These are phyloP conservation scores for Tipula unca DNA, from an alignment of 2,888 invertebrate species.

Conservation along the genomic window DNA sequence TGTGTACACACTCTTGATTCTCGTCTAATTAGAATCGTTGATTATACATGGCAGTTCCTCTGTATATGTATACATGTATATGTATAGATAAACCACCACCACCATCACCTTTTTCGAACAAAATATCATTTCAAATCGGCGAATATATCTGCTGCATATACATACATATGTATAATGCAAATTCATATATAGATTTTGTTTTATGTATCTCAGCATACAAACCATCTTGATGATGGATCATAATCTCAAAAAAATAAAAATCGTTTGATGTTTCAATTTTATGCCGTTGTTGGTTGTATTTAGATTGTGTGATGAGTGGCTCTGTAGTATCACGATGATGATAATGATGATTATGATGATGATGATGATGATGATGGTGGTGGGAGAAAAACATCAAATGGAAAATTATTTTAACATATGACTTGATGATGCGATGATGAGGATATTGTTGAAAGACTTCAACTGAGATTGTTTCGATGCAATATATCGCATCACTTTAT, in stretches of 20 bases:
- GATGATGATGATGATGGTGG: not conserved
- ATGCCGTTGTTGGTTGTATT: not conserved
- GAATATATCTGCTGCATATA: not conserved
- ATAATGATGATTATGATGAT: not conserved
- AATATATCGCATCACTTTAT: not conserved
- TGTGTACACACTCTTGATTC: not conserved
- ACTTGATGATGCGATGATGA: not conserved
- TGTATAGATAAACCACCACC: not conserved
- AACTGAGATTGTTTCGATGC: conserved; percentile 1
- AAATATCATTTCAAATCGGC: not conserved
- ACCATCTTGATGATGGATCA: not conserved
- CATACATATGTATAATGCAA: not conserved
- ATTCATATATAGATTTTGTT: not conserved
- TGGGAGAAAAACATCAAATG: not conserved
- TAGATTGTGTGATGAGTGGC: not conserved
- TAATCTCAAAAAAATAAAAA: not conserved
- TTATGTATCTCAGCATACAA: too few species aligned
- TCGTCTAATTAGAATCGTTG: not conserved
- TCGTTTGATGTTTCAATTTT: conserved; percentile 14
- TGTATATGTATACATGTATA: not conserved
- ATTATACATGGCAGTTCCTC: not conserved
- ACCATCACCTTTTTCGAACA: not conserved
- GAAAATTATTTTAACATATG: conserved; percentile 8
- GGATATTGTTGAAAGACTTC: not conserved
- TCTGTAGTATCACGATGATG: not conserved